Evolutionary conservation across 1,140 invertebrate species (phyloP).

Genomic region (Leptinotarsa undecemlineata): DNA sequence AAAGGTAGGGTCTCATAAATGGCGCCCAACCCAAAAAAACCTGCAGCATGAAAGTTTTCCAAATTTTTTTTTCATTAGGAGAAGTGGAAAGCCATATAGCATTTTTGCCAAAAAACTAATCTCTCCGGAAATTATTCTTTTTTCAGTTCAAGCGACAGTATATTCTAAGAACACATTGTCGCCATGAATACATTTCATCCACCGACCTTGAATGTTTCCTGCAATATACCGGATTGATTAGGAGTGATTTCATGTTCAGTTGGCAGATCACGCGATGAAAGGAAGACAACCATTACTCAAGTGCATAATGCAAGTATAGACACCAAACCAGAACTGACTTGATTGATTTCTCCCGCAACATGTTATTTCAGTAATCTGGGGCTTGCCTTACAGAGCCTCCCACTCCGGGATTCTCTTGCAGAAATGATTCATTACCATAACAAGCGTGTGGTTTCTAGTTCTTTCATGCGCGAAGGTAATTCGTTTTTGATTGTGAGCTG

Average conservation of each 20-base stretch:
- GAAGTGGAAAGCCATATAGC: no score
- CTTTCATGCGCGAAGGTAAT: background rate
- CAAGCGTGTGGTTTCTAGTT: background rate
- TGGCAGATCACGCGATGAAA: background rate
- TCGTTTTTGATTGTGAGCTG: constrained; percentile 2
- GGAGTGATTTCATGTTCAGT: background rate
- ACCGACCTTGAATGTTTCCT: no score
- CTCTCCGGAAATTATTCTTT: no score
- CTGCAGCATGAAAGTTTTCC: no score
- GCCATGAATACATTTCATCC: no score
- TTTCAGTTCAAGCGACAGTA: no score
- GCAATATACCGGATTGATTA: background rate
- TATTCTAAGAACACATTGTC: no score
- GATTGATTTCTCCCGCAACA: background rate
- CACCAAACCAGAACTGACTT: background rate
- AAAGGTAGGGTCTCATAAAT: no score
- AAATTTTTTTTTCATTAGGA: no score
- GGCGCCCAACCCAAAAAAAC: no score
- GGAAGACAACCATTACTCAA: constrained; percentile 2
- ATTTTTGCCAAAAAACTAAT: no score
- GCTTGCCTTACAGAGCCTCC: background rate
- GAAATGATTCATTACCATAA: background rate
- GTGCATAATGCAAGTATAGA: background rate
- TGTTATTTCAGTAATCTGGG: background rate
- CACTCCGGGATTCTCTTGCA: background rate